phyloP scores from a whole-genome alignment of 2,113 vertebrate species.

The Petrocephalus microphthalmus region DNA sequence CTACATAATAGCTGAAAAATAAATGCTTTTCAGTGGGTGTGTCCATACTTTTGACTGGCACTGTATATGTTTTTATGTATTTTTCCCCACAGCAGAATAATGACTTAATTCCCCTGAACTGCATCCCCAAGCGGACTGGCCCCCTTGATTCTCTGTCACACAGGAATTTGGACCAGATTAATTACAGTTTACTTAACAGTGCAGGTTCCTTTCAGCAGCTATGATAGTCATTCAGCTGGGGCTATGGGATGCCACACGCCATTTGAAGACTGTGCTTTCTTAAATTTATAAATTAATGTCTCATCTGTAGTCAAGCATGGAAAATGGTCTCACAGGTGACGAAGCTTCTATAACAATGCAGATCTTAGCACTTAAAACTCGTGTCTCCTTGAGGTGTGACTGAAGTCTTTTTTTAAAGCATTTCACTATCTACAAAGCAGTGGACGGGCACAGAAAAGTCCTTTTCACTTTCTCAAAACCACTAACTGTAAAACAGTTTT shows the following conservation, averaged over 20 bases:
- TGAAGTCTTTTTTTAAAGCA: neutral
- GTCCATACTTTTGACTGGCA: neutral
- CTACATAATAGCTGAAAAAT: neutral
- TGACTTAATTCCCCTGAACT: neutral
- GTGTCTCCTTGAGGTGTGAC: neutral
- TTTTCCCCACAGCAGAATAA: neutral
- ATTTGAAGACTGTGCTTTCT: no score
- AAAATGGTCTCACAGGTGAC: neutral
- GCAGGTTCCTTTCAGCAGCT: neutral
- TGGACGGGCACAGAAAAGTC: neutral
- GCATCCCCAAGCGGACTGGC: neutral
- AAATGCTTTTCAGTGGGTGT: neutral
- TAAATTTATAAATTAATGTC: neutral
- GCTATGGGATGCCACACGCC: neutral
- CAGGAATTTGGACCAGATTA: constrained; percentile 36
- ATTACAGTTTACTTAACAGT: constrained; percentile 14
- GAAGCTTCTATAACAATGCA: neutral
- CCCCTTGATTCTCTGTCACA: constrained; percentile 27
- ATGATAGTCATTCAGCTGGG: neutral
- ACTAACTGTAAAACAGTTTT: neutral
- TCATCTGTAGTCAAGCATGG: neutral
- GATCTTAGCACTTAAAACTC: neutral
- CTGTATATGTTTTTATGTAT: neutral
- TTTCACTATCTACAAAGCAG: neutral
- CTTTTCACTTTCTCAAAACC: neutral